phyloP scores from a whole-genome alignment of 1,140 invertebrate species.

The Calephelis nemesis region DNA sequence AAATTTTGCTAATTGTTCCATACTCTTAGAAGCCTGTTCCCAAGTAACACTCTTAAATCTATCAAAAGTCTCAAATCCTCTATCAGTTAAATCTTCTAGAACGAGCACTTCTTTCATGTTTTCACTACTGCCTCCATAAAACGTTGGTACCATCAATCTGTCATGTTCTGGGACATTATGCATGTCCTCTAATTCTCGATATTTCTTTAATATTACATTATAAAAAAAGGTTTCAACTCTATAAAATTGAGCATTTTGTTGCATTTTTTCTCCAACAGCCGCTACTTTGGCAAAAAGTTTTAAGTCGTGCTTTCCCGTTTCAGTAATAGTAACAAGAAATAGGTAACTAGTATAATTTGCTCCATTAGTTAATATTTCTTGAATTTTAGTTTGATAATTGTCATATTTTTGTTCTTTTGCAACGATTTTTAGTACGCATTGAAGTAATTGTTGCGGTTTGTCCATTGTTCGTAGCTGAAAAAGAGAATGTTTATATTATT shows the following conservation, averaged over 20 bases:
- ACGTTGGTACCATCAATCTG: conserved; percentile 36
- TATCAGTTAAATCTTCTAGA: conserved; percentile 44
- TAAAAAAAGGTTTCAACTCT: conserved; percentile 48
- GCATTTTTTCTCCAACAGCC: conserved; percentile 39
- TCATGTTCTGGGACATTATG: conserved; percentile 37
- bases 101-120: conserved; percentile 46
- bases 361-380: conserved; percentile 37
- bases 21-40: conserved; percentile 43
- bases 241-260: conserved; percentile 37
- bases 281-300: conserved; percentile 56
- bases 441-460: background rate
- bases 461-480: background rate
- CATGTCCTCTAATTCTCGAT: conserved; percentile 41
- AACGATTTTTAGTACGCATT: background rate
- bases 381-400: conserved; percentile 19
- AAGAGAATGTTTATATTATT: background rate
- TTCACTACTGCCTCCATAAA: conserved; percentile 40
- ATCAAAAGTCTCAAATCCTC: conserved; percentile 42
- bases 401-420: conserved; percentile 17
- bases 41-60: conserved; percentile 50
- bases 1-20: conserved; percentile 48
- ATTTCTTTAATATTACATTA: conserved; percentile 40
- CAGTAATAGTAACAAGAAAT: conserved; percentile 33
- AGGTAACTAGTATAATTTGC: conserved; percentile 46
- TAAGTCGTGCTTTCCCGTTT: conserved; percentile 33